These are phyloP conservation scores for Drosophila quinaria DNA, from an alignment of 2,888 invertebrate species.

Conservation along the genomic window DNA sequence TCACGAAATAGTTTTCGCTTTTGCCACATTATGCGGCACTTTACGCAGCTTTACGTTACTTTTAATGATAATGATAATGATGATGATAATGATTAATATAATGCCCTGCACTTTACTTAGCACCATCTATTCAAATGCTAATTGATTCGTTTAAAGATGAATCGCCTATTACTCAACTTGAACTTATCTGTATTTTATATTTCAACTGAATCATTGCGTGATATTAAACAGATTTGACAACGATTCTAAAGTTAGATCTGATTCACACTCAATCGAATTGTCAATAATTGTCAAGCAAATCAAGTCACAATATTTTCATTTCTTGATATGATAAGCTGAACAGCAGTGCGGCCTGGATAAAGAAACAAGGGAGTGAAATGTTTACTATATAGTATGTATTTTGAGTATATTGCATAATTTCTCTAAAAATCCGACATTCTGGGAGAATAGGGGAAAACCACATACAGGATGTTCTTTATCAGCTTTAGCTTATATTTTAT, in stretches of 20 bases:
- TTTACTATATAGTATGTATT: background rate
- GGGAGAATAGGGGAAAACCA: background rate
- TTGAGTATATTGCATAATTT: slow-evolving; percentile 27
- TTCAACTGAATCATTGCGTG: slow-evolving; percentile 1
- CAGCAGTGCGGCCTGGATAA: background rate
- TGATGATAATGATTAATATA: slow-evolving; percentile 12
- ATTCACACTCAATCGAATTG: slow-evolving; percentile 19
- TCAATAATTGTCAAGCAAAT: slow-evolving; percentile 17
- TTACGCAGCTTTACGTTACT: slow-evolving; percentile 17
- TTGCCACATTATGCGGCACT: slow-evolving; percentile 57
- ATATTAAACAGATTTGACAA: slow-evolving; percentile 6
- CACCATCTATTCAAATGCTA: slow-evolving; percentile 26
- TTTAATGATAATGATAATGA: slow-evolving; percentile 26
- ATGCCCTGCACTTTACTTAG: slow-evolving; percentile 21
- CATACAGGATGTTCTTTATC: background rate
- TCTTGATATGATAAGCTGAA: slow-evolving; percentile 23
- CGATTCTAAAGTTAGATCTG: slow-evolving; percentile 19
- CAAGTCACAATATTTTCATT: slow-evolving; percentile 13
- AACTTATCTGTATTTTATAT: background rate
- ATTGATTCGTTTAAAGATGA: slow-evolving; percentile 35
- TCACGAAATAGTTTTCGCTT: slow-evolving; percentile 66
- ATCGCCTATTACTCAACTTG: background rate
- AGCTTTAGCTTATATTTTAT: background rate
- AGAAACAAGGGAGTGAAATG: background rate
- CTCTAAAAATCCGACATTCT: slow-evolving; percentile 8